Evolutionary conservation across 2,113 vertebrate genomes (phyloP), one percentile per base, ranked within the genome.

Genomic region (Empidonax alnorum): DNA sequence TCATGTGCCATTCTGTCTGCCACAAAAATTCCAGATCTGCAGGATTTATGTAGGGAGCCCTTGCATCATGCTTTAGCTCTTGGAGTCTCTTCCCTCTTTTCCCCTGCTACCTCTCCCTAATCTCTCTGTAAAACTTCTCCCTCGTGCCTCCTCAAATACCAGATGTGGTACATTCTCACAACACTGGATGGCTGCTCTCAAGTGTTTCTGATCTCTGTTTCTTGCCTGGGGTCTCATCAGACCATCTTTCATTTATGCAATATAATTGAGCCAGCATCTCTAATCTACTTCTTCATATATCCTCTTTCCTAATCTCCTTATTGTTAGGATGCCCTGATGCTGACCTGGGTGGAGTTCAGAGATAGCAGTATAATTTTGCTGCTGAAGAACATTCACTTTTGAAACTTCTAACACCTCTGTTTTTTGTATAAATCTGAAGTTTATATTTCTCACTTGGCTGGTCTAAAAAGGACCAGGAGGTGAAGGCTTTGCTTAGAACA

Each of bases 71-170:
- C 23, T 87, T 91, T 68, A 78, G 4, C 42, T 41, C 42, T 33
- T 22, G 4, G 13, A 62, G 15, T 27, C 7, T 87, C 25, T 89
- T 84, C n/a, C 25, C 10, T 10, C 20, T 55, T 87, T 71, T 74
- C 24, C 11, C 13, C 16, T 84, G 37, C 25, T 65, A 12, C n/a
- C 14, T 62, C 12, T 90, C n/a, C 27, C 28, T 66, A 44, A 82
- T 63, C 10, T 46, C 10, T 59, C 14, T n/a, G 9, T 27, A 41
- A 87, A 49, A 14, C 7, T 84, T 71, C 12, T 72, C 39, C 14
- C 13, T 10, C 1, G 1, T 44, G 25, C 11, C 15, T 56, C 10
- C 35, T 89, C 1, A 0, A 72, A n/a, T 21, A 50, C 7, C 44
- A 76, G 37, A 35, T 0, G 1, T 12, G 24, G 21, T 7, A 53